Base-by-base conservation (phyloP, 2,888 invertebrate species). In the Clusia tigrina region DNA sequence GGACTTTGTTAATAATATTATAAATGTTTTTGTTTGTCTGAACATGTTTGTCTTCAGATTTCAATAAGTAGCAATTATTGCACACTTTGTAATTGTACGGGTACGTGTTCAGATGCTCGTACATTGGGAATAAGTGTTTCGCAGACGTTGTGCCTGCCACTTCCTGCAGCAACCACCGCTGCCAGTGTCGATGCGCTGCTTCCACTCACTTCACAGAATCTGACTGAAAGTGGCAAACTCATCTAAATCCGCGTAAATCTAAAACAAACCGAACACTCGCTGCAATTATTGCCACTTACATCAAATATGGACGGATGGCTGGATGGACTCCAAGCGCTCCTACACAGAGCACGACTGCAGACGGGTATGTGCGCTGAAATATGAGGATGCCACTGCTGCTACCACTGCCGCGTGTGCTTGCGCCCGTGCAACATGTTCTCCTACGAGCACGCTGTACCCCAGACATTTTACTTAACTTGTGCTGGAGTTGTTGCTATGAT, bases 401-500 rank as follows among this genome's bases (percentile, higher is more conserved):
- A 46, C 20, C 17, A 22, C 20, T 48, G 22, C 18, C 2, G 46
- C 57, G 24, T 46, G 15, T 56, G 18, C 32, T 51, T 56, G 55
- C 20, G 10, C 12, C 18, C 6, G n/a, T 5, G 5, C 5, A 6
- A 9, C 9, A 18, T 17, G 42, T 17, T 42, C n/a, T 42, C 42
- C 5, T n/a, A 42, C 18, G 42, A 42, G 42, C 6, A n/a, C n/a
- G n/a, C n/a, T 15, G 5, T 53, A 23, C 3, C 24, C 23, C 12
- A 53, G 2, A 25, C 53, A 25, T n/a, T 25, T 25, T 20, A 51
- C 20, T 51, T 22, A 51, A 32, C 64, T 55, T 24, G 64, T 61
- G 63, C 51, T 48, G n/a, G n/a, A 54, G 58, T 51, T 57, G 61
- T 62, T 76, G 25, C 76, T 76, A 73, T 77, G 76, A 76, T 77